phyloP scores from a whole-genome alignment of 2,888 invertebrate species.

The Chymomyza procnemis region DNA sequence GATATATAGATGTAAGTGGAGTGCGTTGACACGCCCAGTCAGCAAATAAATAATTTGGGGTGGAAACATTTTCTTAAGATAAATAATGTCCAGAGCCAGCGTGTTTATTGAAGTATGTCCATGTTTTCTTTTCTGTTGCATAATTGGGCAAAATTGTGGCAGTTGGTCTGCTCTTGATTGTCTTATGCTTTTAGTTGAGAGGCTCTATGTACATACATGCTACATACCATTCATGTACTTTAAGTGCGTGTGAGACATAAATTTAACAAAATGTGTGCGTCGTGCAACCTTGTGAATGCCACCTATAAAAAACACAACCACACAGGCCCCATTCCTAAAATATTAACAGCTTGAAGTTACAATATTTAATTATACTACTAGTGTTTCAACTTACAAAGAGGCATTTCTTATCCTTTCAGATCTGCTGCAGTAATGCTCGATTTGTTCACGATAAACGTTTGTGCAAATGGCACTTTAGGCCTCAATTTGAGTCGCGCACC shows the following conservation, averaged over 20 bases:
- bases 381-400: background rate
- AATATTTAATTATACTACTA: background rate
- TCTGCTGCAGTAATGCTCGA: slow-evolving; percentile 64
- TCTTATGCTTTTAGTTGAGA: background rate
- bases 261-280: slow-evolving; percentile 42
- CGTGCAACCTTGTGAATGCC: slow-evolving; percentile 50
- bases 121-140: background rate
- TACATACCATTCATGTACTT: background rate
- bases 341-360: background rate
- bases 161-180: slow-evolving; percentile 8
- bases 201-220: background rate
- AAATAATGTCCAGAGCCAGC: slow-evolving; percentile 13
- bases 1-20: background rate
- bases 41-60: slow-evolving; percentile 45
- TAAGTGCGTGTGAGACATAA: slow-evolving; percentile 39
- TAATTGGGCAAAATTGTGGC: slow-evolving; percentile 2
- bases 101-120: slow-evolving; percentile 4
- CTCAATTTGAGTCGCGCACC: slow-evolving; percentile 86
- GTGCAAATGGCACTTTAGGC: slow-evolving; percentile 82
- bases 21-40: slow-evolving; percentile 47
- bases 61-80: slow-evolving; percentile 40
- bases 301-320: slow-evolving; percentile 1
- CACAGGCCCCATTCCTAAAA: background rate
- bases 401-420: slow-evolving; percentile 13
- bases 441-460: slow-evolving; percentile 74